phyloP scores from a whole-genome alignment of 2,888 invertebrate species.

The Iphiclides podalirius region DNA sequence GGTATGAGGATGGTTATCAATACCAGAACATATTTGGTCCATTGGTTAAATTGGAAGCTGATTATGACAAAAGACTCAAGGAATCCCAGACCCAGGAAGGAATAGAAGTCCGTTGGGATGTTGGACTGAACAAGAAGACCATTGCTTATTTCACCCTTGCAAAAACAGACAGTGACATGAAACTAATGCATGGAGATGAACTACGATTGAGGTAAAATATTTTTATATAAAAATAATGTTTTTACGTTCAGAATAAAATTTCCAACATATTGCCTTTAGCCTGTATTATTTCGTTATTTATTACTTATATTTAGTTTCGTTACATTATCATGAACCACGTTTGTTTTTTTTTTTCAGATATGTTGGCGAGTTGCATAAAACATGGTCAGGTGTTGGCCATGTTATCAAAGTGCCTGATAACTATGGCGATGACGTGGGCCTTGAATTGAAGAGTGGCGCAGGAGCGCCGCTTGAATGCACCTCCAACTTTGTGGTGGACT shows the following conservation, averaged over 20 bases:
- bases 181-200: slow-evolving; percentile 99
- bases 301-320: too few species aligned
- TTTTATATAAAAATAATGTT: too few species aligned
- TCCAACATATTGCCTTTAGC: too few species aligned
- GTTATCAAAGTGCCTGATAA: slow-evolving; percentile 98
- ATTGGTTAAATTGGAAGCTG: slow-evolving; percentile 97
- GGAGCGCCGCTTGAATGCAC: slow-evolving; percentile 96
- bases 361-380: slow-evolving; percentile 94
- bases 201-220: slow-evolving; percentile 85
- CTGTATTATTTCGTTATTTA: too few species aligned
- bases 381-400: slow-evolving; percentile 99
- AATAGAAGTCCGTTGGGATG: slow-evolving; percentile 99
- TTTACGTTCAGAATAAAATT: too few species aligned
- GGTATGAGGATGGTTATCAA: slow-evolving; percentile 99
- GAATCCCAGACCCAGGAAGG: slow-evolving; percentile 99
- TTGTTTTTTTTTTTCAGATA: slow-evolving; percentile 78
- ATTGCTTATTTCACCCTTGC: slow-evolving; percentile 98
- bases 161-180: slow-evolving; percentile 99
- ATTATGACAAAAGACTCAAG: slow-evolving; percentile 98
- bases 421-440: slow-evolving; percentile 98
- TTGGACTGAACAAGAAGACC: slow-evolving; percentile 98
- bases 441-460: slow-evolving; percentile 95
- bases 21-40: slow-evolving; percentile 99
- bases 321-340: too few species aligned
- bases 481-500: slow-evolving; percentile 98